These are phyloP conservation scores for Thalassaphorura encarpata DNA, from an alignment of 1,140 invertebrate species.

Conservation along the genomic window DNA sequence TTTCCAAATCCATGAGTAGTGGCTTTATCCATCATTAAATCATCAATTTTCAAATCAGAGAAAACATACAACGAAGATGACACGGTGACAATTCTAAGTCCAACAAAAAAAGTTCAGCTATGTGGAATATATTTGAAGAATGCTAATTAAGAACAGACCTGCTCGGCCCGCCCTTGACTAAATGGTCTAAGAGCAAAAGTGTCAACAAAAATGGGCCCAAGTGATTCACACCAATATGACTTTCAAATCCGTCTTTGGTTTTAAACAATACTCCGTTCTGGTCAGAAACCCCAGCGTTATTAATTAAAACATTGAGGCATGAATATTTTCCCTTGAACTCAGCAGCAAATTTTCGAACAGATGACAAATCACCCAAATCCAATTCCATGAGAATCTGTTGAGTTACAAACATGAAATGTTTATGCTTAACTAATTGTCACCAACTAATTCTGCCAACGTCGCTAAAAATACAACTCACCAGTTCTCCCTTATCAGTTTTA, in stretches of 20 bases:
- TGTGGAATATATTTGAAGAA: too few species aligned
- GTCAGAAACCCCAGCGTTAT: constrained; percentile 58
- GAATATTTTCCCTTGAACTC: constrained; percentile 50
- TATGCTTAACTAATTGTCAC: too few species aligned
- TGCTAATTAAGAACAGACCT: too few species aligned
- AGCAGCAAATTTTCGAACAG: constrained; percentile 56
- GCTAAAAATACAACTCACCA: too few species aligned
- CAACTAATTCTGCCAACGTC: too few species aligned
- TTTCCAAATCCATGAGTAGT: constrained; percentile 30
- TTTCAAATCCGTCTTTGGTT: constrained; percentile 1
- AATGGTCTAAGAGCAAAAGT: constrained; percentile 62
- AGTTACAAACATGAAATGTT: not conserved
- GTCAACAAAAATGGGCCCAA: constrained; percentile 76
- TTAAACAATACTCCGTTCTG: not conserved
- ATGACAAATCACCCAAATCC: constrained; percentile 58
- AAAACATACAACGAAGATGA: constrained; percentile 2
- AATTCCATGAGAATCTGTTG: constrained; percentile 35
- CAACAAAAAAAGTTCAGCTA: too few species aligned
- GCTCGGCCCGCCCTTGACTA: constrained; percentile 62
- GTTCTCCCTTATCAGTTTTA: constrained; percentile 45
- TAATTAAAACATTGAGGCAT: constrained; percentile 59
- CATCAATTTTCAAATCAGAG: constrained; percentile 36
- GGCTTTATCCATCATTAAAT: constrained; percentile 37
- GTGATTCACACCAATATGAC: not conserved
- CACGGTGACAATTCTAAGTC: constrained; percentile 9